phyloP scores from a whole-genome alignment of 2,888 invertebrate genomes.

The Rhamphomyia laevipes region DNA sequence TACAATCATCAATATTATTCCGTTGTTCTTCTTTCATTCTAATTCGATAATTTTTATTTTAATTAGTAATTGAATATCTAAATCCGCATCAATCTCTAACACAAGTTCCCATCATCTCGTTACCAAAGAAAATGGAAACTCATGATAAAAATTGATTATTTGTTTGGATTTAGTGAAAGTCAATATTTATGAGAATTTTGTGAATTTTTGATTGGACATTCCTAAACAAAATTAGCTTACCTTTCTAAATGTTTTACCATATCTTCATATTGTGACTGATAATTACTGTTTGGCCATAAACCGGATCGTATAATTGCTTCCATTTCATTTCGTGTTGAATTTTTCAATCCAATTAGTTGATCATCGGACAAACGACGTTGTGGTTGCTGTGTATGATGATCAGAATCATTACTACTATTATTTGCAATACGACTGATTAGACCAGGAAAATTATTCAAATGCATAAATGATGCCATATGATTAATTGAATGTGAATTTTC shows the following conservation, averaged over 20 bases:
- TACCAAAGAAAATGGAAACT: too few species aligned
- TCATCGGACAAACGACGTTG: background rate
- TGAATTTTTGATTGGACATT: too few species aligned
- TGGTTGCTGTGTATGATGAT: background rate
- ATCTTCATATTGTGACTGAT: constrained; percentile 1
- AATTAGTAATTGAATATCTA: too few species aligned
- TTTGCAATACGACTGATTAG: background rate
- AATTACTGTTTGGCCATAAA: background rate
- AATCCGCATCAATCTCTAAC: too few species aligned
- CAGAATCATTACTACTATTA: background rate
- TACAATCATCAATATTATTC: too few species aligned
- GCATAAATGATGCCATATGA: constrained; percentile 1
- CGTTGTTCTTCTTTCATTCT: background rate
- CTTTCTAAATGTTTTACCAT: constrained; percentile 1
- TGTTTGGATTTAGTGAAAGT: too few species aligned
- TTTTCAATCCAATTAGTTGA: background rate
- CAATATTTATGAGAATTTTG: too few species aligned
- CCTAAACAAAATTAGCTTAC: too few species aligned
- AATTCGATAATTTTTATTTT: too few species aligned
- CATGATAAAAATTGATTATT: too few species aligned
- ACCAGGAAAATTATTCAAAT: background rate
- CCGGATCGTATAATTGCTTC: background rate
- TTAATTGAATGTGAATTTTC: background rate
- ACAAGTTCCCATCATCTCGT: too few species aligned
- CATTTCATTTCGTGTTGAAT: background rate